phyloP scores from a whole-genome alignment of 2,888 invertebrate species.

The Tinea trinotella region DNA sequence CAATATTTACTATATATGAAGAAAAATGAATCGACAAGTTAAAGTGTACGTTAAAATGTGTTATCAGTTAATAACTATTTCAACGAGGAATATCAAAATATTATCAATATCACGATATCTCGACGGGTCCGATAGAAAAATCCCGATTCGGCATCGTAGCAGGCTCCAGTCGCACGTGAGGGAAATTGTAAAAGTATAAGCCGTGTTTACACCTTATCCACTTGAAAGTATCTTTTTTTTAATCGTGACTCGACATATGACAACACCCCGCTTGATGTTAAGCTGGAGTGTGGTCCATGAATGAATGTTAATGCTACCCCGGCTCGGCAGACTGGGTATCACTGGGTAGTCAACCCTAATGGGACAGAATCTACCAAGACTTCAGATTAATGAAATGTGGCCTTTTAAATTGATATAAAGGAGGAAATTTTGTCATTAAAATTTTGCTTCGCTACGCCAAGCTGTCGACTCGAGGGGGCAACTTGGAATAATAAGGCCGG shows the following conservation, averaged over 20 bases:
- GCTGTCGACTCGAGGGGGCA: too few species aligned
- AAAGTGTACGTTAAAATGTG: background rate
- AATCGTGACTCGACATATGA: background rate
- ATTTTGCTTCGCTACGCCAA: too few species aligned
- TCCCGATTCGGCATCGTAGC: constrained; percentile 12
- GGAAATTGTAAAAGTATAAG: background rate
- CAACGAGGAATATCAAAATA: background rate
- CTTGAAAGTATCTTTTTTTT: background rate
- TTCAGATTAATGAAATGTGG: too few species aligned
- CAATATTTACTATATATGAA: too few species aligned
- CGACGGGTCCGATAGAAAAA: constrained; percentile 12
- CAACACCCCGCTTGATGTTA: background rate
- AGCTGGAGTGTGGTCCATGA: too few species aligned
- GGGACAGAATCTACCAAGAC: too few species aligned
- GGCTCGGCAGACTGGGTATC: too few species aligned
- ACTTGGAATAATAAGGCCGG: too few species aligned
- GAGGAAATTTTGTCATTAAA: too few species aligned
- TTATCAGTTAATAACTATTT: background rate
- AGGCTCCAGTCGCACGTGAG: constrained; percentile 15
- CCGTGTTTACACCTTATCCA: background rate
- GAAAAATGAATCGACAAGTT: background rate
- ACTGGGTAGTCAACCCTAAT: too few species aligned
- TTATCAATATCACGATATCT: constrained; percentile 16
- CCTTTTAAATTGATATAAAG: too few species aligned
- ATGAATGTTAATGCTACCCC: too few species aligned